Evolutionary conservation across 2,888 invertebrate species (phyloP).

Genomic region (Euclidia mi): DNA sequence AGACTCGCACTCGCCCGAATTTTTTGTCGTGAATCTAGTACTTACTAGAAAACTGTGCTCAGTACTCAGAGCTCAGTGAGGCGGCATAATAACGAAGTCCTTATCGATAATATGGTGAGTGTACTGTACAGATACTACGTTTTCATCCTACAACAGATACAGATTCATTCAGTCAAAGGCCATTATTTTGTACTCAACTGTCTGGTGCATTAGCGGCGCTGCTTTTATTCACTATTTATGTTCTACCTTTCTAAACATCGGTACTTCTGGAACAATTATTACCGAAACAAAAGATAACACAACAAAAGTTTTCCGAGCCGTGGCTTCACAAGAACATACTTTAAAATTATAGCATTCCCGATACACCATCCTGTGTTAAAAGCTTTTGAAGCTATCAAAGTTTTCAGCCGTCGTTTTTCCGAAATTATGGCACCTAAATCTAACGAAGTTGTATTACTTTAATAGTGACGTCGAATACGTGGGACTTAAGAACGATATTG

Average conservation of each 20-base stretch:
- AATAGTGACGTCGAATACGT: slow-evolving; percentile 22
- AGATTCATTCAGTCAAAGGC: slow-evolving; percentile 36
- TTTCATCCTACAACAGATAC: slow-evolving; percentile 42
- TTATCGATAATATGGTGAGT: slow-evolving; percentile 49
- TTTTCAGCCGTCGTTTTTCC: slow-evolving; percentile 50
- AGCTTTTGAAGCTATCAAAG: slow-evolving; percentile 53
- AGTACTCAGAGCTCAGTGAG: slow-evolving; percentile 61
- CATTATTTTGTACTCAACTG: slow-evolving; percentile 24
- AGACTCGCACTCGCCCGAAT: too few relatives aligned
- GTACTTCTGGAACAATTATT: slow-evolving; percentile 23
- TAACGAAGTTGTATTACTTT: slow-evolving; percentile 43
- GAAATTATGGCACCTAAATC: slow-evolving; percentile 54
- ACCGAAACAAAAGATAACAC: slow-evolving; percentile 30
- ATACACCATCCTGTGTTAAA: slow-evolving; percentile 52
- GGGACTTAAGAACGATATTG: neutral
- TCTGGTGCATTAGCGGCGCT: slow-evolving; percentile 5
- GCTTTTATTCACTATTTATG: slow-evolving; percentile 18
- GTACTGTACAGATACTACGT: slow-evolving; percentile 36
- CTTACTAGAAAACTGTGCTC: slow-evolving; percentile 52
- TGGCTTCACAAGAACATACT: slow-evolving; percentile 37
- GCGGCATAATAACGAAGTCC: slow-evolving; percentile 63
- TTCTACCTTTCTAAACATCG: neutral
- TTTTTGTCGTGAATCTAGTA: slow-evolving; percentile 59
- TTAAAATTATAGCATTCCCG: slow-evolving; percentile 50
- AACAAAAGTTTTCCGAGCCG: slow-evolving; percentile 32